Conservation (phyloP, 2,113 vertebrate genomes). For the Phalacrocorax carbo region DNA sequence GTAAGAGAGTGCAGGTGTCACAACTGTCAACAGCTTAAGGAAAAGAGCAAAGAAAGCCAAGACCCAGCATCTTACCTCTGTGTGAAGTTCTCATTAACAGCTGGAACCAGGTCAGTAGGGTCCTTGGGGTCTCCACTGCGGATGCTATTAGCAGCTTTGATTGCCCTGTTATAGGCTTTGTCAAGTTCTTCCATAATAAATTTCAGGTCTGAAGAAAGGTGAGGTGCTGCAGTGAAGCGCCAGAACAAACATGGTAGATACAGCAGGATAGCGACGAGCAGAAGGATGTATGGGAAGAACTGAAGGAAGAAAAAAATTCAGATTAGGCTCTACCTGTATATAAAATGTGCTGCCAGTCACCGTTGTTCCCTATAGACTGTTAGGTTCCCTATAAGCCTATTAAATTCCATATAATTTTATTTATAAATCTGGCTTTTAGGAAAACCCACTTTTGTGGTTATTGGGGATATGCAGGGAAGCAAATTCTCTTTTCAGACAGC, state of each 20-base stretch:
- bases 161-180: conserved; percentile 90
- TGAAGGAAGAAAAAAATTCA: conserved; percentile 35
- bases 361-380: neutral
- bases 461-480: neutral
- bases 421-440: neutral
- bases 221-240: conserved; percentile 88
- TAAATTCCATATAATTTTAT: neutral
- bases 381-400: neutral
- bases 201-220: conserved; percentile 90
- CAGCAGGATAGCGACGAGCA: conserved; percentile 86
- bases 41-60: neutral
- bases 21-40: neutral
- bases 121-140: conserved; percentile 70
- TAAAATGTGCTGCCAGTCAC: neutral
- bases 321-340: neutral
- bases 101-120: neutral
- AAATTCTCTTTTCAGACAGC: neutral
- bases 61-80: conserved; percentile 67
- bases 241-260: conserved; percentile 89
- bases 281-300: conserved; percentile 95
- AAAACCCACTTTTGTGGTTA: neutral
- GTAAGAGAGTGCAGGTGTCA: neutral
- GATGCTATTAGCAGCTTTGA: conserved; percentile 84
- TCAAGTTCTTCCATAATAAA: conserved; percentile 97
- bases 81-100: conserved; percentile 54